Evolutionary conservation across 2,888 invertebrate genomes (phyloP), one percentile per base, ranked within the genome.

Genomic region (Limulus polyphemus): DNA sequence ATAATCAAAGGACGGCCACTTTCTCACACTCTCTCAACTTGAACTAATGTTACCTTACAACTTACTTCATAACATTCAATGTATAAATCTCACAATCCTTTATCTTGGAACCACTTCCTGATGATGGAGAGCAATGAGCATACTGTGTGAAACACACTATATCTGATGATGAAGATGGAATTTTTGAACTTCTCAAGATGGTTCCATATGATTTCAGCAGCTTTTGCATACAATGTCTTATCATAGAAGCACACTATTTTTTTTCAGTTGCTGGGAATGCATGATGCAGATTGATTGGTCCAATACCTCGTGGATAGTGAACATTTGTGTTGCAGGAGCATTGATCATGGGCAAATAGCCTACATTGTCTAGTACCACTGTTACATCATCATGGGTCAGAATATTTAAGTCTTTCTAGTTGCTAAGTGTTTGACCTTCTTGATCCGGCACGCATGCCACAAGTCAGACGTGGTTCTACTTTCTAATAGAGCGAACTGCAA

Each of bases 211-310:
- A 70, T 61, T 55, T 70, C 67, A n/a, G 64, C 57, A 51, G 67
- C 69, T 58, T 69, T 70, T n/a, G 69, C 61, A 66, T 64, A 70
- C 47, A 69, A 58, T 52, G 68, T 69, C 62, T 70, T 65, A 63
- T 66, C 48, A 46, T 52, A 11, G 10, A 59, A 10, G 10, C 11
- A n/a, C n/a, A 47, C 49, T 49, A 10, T 55, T 55, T 17, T 50
- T 47, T 11, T 47, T 47, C 2, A 59, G 12, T 12, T 48, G 3
- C 13, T 55, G 17, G 10, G 51, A 14, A 55, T 59, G 12, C 10
- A 11, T 14, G 47, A 49, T 49, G 47, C 32, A 16, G 5, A 59
- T 11, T 13, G 49, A 52, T 11, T n/a, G 48, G 11, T 48, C 17
- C 49, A 59, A 32, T 13, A 59, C 12, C 13, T 52, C 52, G 10